Conservation (phyloP, 2,113 vertebrate species). For the Ptilorrhoa leucosticta region DNA sequence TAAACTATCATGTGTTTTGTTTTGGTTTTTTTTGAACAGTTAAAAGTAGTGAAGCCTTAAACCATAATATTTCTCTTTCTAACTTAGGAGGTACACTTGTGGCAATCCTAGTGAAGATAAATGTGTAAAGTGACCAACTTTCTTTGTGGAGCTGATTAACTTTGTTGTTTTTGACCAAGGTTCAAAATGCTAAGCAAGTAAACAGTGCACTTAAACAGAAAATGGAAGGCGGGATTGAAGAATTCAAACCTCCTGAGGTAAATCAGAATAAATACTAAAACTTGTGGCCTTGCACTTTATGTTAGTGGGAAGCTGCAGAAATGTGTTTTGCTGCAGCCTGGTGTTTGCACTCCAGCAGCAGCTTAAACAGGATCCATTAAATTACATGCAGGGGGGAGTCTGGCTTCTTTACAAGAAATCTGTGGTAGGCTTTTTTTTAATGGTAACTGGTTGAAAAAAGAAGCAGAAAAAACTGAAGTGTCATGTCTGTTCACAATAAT, state of each 20-base stretch:
- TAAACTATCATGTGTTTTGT: not conserved
- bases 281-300: not conserved
- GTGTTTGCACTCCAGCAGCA: not conserved
- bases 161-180: conserved; percentile 78
- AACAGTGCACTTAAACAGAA: conserved; percentile 97
- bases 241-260: conserved; percentile 93
- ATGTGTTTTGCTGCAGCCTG: not conserved
- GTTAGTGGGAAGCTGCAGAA: not conserved
- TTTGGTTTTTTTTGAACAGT: not conserved
- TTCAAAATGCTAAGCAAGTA: conserved; percentile 98
- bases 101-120: conserved; percentile 69
- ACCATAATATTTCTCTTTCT: conserved; percentile 52
- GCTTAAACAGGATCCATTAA: not conserved
- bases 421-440: not conserved
- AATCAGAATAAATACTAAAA: conserved; percentile 23
- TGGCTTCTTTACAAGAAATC: not conserved
- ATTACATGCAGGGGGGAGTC: not conserved
- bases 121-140: conserved; percentile 68
- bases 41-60: conserved; percentile 61
- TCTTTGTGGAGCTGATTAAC: conserved; percentile 69
- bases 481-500: not conserved
- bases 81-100: conserved; percentile 67
- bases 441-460: not conserved
- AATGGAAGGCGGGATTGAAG: conserved; percentile 91
- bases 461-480: not conserved